These are phyloP conservation scores for Bruchidius siliquastri DNA, from an alignment of 2,888 invertebrate species.

Conservation along the genomic window DNA sequence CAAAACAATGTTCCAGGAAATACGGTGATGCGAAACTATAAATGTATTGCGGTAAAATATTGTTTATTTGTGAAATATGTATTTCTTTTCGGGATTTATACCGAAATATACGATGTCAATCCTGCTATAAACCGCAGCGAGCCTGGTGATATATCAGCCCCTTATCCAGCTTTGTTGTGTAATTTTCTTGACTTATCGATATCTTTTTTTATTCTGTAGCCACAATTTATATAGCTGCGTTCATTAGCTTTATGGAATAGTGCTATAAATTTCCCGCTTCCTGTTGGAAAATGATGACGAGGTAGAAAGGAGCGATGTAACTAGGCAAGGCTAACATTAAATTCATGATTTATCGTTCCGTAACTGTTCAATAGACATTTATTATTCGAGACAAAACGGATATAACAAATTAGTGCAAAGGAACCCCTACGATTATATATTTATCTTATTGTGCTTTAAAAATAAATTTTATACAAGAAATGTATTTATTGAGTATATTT, in stretches of 20 bases:
- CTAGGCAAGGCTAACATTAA: too few relatives aligned
- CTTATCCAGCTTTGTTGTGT: not conserved
- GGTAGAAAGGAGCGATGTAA: not conserved
- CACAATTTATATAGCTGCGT: not conserved
- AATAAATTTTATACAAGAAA: too few relatives aligned
- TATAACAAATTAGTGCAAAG: too few relatives aligned
- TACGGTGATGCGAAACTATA: not conserved
- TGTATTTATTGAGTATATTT: too few relatives aligned
- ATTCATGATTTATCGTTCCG: too few relatives aligned
- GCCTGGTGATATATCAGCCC: not conserved
- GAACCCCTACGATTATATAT: too few relatives aligned
- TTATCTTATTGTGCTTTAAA: too few relatives aligned
- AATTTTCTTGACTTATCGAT: not conserved
- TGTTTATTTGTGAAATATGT: not conserved
- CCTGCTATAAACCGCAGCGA: not conserved
- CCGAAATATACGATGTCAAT: not conserved
- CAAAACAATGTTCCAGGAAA: too few relatives aligned
- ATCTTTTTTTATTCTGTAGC: not conserved
- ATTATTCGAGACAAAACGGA: too few relatives aligned
- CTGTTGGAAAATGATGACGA: not conserved
- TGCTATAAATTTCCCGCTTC: not conserved
- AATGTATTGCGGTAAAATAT: not conserved
- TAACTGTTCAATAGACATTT: too few relatives aligned
- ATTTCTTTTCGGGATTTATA: not conserved
- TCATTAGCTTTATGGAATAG: not conserved